Evolutionary conservation across 2,113 vertebrate species (phyloP), one percentile per base, ranked within the genome.

Genomic region (Nestor notabilis): DNA sequence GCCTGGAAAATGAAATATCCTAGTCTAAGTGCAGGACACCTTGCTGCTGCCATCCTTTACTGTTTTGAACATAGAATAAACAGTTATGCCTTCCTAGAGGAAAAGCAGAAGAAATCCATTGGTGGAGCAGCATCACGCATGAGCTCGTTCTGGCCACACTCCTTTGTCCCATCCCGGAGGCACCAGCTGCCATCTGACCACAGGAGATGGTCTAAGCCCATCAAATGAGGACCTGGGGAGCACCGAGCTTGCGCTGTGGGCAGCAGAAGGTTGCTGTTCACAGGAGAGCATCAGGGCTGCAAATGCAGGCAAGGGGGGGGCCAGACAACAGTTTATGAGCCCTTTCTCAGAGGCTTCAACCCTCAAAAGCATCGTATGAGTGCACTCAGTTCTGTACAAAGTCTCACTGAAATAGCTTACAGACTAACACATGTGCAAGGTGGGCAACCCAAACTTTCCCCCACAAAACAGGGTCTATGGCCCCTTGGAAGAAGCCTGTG

Each of bases 51-150:
- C 41, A 78, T 49, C 5, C 28, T 49, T 53, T 1, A 0, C 20
- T 49, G 10, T 28, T 81, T 14, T 23, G 41, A 61, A 81, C 24
- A 39, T 0, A 47, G 53, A 74, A 14, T 2, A 58, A 83, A 50
- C 7, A n/a, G 15, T 7, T 66, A 2, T 10, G 10, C 2, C 21
- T 13, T 37, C 7, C 39, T 31, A 23, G 7, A 86, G 18, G 19
- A 79, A 61, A 53, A 87, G 35, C 29, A 24, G 27, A 35, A 25
- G 4, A 72, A 61, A 68, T 24, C 31, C 23, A 24, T 9, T 29
- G 5, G 0, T 0, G 3, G 1, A 75, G 21, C 2, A 83, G 28
- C 12, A 41, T 20, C 5, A 8, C 1, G 0, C 2, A 10, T 9
- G 6, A 52, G 0, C 9, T 33, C 6, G 18, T 35, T 11, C 8